A percentile compares a stretch with the other conserved stretches of the same genome.
Conservation (phyloP, 2,797 vertebrate species). For the Lithobates pipiens region DNA sequence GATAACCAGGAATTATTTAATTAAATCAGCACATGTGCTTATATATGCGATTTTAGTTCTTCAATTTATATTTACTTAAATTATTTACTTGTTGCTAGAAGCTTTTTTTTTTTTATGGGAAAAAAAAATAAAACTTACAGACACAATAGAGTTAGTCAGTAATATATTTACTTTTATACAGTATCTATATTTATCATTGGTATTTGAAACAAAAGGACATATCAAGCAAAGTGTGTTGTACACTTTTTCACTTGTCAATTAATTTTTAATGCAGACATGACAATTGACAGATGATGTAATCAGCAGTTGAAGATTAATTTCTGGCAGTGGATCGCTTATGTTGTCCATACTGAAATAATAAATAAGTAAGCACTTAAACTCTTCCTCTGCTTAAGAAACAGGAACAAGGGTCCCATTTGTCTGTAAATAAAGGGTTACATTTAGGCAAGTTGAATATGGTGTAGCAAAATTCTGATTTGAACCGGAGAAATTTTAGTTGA, state of each 20-base stretch:
- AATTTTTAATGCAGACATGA: slow-evolving; percentile 83
- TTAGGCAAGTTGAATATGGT: slow-evolving; percentile 78
- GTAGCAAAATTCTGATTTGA: slow-evolving; percentile 78
- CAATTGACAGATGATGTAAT: slow-evolving; percentile 85
- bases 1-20: background rate
- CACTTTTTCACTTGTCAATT: slow-evolving; percentile 79
- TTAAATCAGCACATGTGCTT: too few species aligned
- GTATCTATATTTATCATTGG: slow-evolving; percentile 9
- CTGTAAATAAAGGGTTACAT: slow-evolving; percentile 59
- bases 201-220: slow-evolving; percentile 67
- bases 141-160: background rate
- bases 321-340: slow-evolving; percentile 80
- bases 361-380: slow-evolving; percentile 71
- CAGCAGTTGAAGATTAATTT: slow-evolving; percentile 79
- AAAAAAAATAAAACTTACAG: background rate
- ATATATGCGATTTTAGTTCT: background rate
- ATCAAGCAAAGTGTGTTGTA: slow-evolving; percentile 75
- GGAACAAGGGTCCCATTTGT: slow-evolving; percentile 6
- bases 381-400: background rate
- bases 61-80: background rate
- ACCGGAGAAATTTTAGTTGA: slow-evolving; percentile 83
- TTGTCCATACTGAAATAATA: slow-evolving; percentile 82
- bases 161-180: background rate
- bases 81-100: background rate
- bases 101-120: background rate